A percentile compares a stretch with the other conserved stretches of the same genome.
Evolutionary conservation across 2,113 vertebrate genomes (phyloP).

Genomic region (Rostratula benghalensis): DNA sequence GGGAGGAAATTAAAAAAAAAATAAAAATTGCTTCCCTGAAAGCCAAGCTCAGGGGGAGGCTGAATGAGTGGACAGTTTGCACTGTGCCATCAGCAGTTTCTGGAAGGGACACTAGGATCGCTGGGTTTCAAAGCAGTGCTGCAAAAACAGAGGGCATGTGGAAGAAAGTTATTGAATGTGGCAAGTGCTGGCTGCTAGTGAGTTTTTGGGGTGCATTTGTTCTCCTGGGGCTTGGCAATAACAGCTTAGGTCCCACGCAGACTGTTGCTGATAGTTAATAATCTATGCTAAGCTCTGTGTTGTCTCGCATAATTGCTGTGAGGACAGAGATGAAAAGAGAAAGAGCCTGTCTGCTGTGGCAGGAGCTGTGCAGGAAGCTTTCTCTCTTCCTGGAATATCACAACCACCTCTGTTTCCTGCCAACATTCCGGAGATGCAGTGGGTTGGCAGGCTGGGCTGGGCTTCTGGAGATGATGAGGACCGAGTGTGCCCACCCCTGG

Average conservation of each 20-base stretch:
- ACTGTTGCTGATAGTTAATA: neutral
- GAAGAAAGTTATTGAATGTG: neutral
- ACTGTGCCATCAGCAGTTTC: neutral
- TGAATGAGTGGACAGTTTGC: neutral
- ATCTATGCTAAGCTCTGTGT: neutral
- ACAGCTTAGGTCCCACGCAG: neutral
- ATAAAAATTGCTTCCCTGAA: neutral
- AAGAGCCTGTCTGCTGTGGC: neutral
- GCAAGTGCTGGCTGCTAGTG: neutral
- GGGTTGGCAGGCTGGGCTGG: neutral
- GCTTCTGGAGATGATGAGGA: neutral
- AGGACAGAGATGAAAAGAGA: neutral
- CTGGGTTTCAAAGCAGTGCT: neutral
- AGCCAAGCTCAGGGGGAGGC: neutral
- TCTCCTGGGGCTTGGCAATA: too few species aligned
- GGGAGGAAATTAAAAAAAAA: neutral
- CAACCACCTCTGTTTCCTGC: neutral
- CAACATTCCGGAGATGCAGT: accelerated
- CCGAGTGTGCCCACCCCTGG: accelerated
- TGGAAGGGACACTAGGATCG: neutral
- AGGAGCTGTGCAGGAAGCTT: neutral
- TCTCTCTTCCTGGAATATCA: neutral
- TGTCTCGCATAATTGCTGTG: accelerated
- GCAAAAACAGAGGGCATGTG: neutral
- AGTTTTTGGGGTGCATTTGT: too few species aligned